Conservation (phyloP, 2,113 vertebrate genomes). For the Sturnira hondurensis region DNA sequence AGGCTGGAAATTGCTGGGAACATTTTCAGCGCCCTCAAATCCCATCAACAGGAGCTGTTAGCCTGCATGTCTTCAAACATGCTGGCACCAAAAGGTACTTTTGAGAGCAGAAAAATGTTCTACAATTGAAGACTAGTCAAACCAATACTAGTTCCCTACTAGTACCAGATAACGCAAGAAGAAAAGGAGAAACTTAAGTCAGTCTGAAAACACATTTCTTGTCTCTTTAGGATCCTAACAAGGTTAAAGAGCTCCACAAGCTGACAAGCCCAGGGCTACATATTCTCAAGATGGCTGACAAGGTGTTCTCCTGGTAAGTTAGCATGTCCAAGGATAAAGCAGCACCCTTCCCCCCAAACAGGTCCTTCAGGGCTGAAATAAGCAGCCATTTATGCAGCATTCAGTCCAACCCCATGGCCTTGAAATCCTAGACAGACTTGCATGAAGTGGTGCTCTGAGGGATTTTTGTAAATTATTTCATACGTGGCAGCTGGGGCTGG, state of each 20-base stretch:
- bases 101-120: background rate
- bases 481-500: constrained; percentile 67
- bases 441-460: constrained; percentile 87
- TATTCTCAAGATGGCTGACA: constrained; percentile 84
- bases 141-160: constrained; percentile 89
- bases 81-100: background rate
- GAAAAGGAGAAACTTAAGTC: constrained; percentile 92
- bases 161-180: constrained; percentile 89
- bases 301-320: constrained; percentile 81
- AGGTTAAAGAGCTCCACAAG: constrained; percentile 92
- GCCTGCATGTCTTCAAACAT: background rate
- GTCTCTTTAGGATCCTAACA: constrained; percentile 87
- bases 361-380: constrained; percentile 83
- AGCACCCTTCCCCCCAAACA: constrained; percentile 90
- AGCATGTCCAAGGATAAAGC: constrained; percentile 86
- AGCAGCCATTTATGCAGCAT: constrained; percentile 87
- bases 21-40: constrained; percentile 62
- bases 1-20: background rate
- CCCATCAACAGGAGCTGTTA: background rate
- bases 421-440: constrained; percentile 86
- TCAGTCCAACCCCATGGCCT: constrained; percentile 76
- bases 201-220: constrained; percentile 91
- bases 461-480: constrained; percentile 83
- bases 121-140: constrained; percentile 59
- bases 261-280: constrained; percentile 88